Evolutionary conservation across 2,888 invertebrate species (phyloP), one percentile per base, ranked within the genome.

Genomic region (Nephrocerus scutellatus): DNA sequence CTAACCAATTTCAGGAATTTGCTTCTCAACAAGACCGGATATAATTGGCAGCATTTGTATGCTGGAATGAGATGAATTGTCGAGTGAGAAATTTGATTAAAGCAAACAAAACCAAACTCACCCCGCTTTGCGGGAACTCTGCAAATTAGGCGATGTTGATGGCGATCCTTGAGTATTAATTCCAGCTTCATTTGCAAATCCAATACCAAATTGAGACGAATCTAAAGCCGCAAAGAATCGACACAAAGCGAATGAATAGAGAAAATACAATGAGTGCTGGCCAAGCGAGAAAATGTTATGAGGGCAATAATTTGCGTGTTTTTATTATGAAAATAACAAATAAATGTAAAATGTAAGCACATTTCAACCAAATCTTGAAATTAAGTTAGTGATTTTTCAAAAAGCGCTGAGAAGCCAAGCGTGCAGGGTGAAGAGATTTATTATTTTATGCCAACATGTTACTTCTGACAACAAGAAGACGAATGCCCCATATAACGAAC

Each of bases 31-130:
- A 21, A 68, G 53, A 21, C 63, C 64, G 2, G 68, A 68, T 33
- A 68, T 69, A 34, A 68, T 68, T 39, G 68, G 68, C 48, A 68
- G 48, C 68, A 68, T 68, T 60, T 68, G 68, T 43, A 69, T 66
- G 50, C 68, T 68, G 44, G 68, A 68, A 51, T 64, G 62, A 51
- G 67, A 67, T 39, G 68, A 68, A 55, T 65, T 64, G 36, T 61
- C 63, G 53, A 62, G 65, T 49, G 64, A 66, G 50, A 59, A 60
- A 52, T 60, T 63, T 43, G 66, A 62, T 22, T n/a, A 30, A 33
- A 25, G 36, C 13, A 22, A 26, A 21, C 33, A 29, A 22, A 29
- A 28, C 25, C 20, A 5, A 25, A 48, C 63, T 59, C 55, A 66
- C 66, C 62, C 63, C n/a, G n/a, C n/a, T 44, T 59, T 61, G 5